Evolutionary conservation across 2,888 invertebrate species (phyloP).

Genomic region (Dryomyza anilis): DNA sequence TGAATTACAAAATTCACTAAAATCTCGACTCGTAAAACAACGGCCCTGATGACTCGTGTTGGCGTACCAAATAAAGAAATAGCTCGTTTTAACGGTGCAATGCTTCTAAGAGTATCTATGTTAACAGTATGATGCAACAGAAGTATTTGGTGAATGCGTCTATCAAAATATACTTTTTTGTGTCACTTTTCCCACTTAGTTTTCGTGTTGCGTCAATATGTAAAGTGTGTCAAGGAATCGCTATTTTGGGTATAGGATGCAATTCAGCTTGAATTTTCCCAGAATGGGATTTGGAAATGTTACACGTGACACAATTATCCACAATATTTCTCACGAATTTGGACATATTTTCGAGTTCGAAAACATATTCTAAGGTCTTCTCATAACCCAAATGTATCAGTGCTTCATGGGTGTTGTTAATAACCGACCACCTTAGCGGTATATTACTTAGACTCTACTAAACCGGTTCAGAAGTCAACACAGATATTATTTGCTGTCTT

Average conservation of each 20-base stretch:
- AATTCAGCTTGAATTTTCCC: constrained; percentile 24
- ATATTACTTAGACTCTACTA: background rate
- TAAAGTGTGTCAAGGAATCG: constrained; percentile 34
- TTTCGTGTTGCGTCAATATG: constrained; percentile 29
- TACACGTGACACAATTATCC: constrained; percentile 12
- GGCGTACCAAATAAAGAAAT: constrained; percentile 11
- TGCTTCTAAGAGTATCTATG: constrained; percentile 21
- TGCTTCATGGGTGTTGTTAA: constrained; percentile 27
- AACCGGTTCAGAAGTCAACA: background rate
- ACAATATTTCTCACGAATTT: no score
- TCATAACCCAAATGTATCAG: constrained; percentile 28
- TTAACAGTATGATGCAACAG: constrained; percentile 21
- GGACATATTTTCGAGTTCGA: constrained; percentile 16
- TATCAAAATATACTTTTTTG: constrained; percentile 21
- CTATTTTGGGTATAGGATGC: constrained; percentile 36
- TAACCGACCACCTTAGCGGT: constrained; percentile 29
- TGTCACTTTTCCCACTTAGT: constrained; percentile 24
- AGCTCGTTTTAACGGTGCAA: constrained; percentile 15
- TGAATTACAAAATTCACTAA: constrained; percentile 18
- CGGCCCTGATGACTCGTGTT: constrained; percentile 3
- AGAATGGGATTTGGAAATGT: constrained; percentile 25
- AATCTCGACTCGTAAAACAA: constrained; percentile 12
- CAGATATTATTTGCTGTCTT: background rate
- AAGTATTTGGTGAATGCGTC: constrained; percentile 26
- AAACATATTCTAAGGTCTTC: constrained; percentile 26